phyloP scores from a whole-genome alignment of 2,797 vertebrate genomes.

The Sebastes paucispinis region DNA sequence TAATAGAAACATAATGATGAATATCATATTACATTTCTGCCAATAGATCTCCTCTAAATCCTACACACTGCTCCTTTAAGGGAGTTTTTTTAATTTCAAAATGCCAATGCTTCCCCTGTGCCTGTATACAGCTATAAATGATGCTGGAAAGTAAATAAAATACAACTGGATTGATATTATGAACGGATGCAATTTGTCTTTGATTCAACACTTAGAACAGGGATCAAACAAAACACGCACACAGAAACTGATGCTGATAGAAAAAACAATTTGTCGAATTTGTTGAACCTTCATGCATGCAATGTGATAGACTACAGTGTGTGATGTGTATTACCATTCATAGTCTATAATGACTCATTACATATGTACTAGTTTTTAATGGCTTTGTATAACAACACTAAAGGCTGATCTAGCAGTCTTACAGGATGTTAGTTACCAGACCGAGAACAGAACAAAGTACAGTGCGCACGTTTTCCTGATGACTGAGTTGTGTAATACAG shows the following conservation, averaged over 20 bases:
- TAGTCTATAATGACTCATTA: background rate
- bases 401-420: background rate
- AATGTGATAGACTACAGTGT: background rate
- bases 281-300: background rate
- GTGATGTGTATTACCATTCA: background rate
- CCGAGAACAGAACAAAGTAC: background rate
- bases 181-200: background rate
- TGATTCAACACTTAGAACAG: background rate
- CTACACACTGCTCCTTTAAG: background rate
- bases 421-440: background rate
- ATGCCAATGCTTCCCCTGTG: conserved; percentile 10
- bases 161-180: background rate
- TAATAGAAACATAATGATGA: too few relatives aligned
- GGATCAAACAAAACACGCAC: background rate
- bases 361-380: background rate
- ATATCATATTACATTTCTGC: too few relatives aligned
- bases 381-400: background rate
- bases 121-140: conserved; percentile 46
- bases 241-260: background rate
- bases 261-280: background rate
- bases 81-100: conserved; percentile 24
- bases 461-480: background rate
- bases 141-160: conserved; percentile 61
- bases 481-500: background rate
- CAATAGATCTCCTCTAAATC: too few relatives aligned